A percentile compares a stretch with the other conserved stretches of the same genome.
Evolutionary conservation across 1,140 invertebrate species (phyloP).

Genomic region (Arctopsyche grandis): DNA sequence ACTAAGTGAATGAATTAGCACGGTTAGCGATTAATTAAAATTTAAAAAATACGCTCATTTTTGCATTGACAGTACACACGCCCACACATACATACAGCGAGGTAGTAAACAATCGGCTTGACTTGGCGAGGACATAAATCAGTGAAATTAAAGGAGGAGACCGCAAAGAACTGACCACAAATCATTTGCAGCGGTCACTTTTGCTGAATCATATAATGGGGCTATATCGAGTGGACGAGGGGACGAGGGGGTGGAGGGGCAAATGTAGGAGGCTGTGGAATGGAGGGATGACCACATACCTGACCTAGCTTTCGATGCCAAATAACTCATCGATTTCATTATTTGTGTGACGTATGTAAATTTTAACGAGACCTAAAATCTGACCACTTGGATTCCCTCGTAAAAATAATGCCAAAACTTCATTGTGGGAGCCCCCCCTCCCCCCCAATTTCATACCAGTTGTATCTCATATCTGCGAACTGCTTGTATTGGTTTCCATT

Average conservation of each 20-base stretch:
- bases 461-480: no score
- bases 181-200: constrained; percentile 23
- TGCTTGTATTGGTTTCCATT: background rate
- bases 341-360: constrained; percentile 34
- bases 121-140: constrained; percentile 21
- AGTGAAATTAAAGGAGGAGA: constrained; percentile 25
- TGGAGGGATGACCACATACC: background rate
- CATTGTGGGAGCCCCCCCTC: no score
- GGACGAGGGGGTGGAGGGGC: background rate
- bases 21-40: no score
- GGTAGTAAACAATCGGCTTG: constrained; percentile 15
- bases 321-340: constrained; percentile 32
- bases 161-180: constrained; percentile 36
- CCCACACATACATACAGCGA: background rate
- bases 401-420: no score
- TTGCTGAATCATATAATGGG: constrained; percentile 37
- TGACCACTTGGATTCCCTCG: no score
- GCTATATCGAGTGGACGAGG: background rate
- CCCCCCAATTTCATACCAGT: no score
- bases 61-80: background rate
- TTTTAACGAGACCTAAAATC: constrained; percentile 11
- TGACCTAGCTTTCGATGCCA: constrained; percentile 24
- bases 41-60: background rate
- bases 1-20: no score
- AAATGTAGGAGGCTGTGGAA: background rate